Evolutionary conservation across 1,140 invertebrate species (phyloP), one percentile per base, ranked within the genome.

Genomic region (Euura saliciscinereae): DNA sequence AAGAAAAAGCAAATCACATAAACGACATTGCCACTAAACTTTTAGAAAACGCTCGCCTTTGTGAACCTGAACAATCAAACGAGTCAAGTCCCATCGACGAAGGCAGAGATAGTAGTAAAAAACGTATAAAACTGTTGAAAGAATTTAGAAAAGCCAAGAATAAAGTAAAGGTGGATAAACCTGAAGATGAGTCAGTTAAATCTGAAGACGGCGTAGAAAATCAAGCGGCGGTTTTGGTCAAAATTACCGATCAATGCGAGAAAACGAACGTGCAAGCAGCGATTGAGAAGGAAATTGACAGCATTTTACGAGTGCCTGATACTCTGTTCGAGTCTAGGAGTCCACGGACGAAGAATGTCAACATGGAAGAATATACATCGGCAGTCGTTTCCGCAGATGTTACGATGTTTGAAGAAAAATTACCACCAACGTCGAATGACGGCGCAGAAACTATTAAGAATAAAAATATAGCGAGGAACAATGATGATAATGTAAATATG

Each of bases 141-240:
- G 78, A 82, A 71, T 80, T 79, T 44, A 74, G 66, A 75, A 44
- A 78, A 74, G 43, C 45, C 78, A 42, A 82, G 79, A 71, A 74
- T 75, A 43, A 8, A 59, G 51, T 59, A 59, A 59, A 59, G 3
- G 51, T 11, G 51, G 51, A 59, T 59, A n/a, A 59, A 3, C 3
- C 13, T 11, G 13, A 59, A 4, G 13, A n/a, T 59, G 3, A 59
- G 51, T 59, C 51, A 59, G 13, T 3, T 28, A 28, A 28, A 28
- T 28, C 28, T 28, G 28, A 28, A 28, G 28, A 28, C 28, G 28
- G 28, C 28, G 28, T 28, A 28, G 28, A 28, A 28, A 28, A 28
- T 28, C 28, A 28, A 28, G 28, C 28, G 28, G 28, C 28, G 28
- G 28, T 28, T 28, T 28, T 28, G 28, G 28, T 28, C 28, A 28